Base-by-base conservation (phyloP, 2,888 invertebrate species). In the Drosophila hamatofila region DNA sequence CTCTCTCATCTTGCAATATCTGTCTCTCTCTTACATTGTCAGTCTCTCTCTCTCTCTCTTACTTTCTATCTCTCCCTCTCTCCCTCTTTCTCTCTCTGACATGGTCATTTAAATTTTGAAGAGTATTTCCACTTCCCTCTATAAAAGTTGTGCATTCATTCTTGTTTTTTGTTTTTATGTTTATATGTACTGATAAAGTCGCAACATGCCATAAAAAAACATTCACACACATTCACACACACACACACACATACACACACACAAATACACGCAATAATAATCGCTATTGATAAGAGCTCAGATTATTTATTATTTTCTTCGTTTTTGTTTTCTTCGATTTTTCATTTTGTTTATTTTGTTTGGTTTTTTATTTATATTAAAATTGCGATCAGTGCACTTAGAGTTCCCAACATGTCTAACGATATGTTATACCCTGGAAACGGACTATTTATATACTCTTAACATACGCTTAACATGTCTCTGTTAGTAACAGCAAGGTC, bases 281-380 rank as follows among this genome's bases (percentile, higher is more conserved):
- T 68, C 80, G 60, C 48, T 21, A 23, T 41, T 74, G 79, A 79
- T 79, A 79, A 79, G 78, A 65, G 25, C 18, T 44, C 57, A 49
- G 69, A 77, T 70, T 77, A 77, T 56, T 75, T 51, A 56, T 63
- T 61, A 46, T 33, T 37, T 44, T 63, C 25, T 49, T 30, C 18
- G 18, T 14, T 30, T 33, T 30, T 71, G 21, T 56, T 52, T 35
- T 41, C 49, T 49, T 55, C 39, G 18, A 39, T 55, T 62, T 62
- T 61, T 25, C 44, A 51, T 54, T 60, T 59, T 64, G 59, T 64
- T 76, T 64, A 48, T 67, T 58, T 65, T 58, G 16, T 8, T 58
- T 65, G 55, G 16, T 8, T 46, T 78, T 63, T 48, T 57, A 59
- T 30, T 33, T 52, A 37, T 55, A 68, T 68, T 77, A 44, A 66